Percentiles rank a stretch among this genome's conserved stretches.
phyloP scores from a whole-genome alignment of 2,797 vertebrate genomes.

The Gobio occitaniae region DNA sequence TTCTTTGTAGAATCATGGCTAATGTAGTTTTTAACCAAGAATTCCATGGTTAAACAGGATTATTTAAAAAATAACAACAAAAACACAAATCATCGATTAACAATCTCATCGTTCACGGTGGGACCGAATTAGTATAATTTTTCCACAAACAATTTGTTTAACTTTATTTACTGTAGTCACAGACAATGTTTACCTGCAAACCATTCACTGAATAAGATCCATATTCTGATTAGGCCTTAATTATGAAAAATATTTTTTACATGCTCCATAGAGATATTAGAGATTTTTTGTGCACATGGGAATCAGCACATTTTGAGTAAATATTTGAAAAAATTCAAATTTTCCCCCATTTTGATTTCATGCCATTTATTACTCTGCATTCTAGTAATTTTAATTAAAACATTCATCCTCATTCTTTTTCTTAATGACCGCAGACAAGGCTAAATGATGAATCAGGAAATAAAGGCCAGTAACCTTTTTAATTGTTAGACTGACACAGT shows the following conservation, averaged over 20 bases:
- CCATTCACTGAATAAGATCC: background rate
- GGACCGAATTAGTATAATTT: background rate
- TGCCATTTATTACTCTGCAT: background rate
- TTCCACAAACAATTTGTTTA: background rate
- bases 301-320: background rate
- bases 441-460: background rate
- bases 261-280: background rate
- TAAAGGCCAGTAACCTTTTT: background rate
- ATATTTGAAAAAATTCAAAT: background rate
- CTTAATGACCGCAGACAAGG: background rate
- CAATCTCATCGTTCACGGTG: background rate
- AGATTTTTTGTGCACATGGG: too few species aligned
- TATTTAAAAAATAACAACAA: background rate
- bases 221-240: background rate
- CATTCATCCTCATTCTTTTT: background rate
- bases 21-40: background rate
- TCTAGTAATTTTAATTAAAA: constrained; percentile 3
- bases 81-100: background rate
- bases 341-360: background rate
- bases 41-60: background rate
- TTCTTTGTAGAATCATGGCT: background rate
- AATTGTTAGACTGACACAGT: background rate
- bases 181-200: too few species aligned
- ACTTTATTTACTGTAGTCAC: background rate
- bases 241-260: background rate